Percentiles rank a stretch among this genome's conserved stretches.
Evolutionary conservation across 1,140 invertebrate genomes (phyloP).

Genomic region (Saccostrea echinata): DNA sequence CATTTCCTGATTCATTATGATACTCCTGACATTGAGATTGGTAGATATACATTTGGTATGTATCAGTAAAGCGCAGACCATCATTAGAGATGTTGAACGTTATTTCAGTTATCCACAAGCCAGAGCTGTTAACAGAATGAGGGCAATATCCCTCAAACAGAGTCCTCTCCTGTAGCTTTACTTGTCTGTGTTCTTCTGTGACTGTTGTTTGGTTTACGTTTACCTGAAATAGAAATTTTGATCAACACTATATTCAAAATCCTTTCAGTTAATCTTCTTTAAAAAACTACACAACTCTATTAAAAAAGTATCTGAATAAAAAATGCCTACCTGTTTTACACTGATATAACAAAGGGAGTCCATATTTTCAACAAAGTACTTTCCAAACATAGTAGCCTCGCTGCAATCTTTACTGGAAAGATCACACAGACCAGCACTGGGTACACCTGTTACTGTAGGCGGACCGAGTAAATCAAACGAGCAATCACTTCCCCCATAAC

Average conservation of each 20-base stretch:
- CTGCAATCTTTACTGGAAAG: neutral
- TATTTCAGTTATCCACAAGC: neutral
- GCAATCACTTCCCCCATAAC: neutral
- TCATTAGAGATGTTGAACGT: neutral
- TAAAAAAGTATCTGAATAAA: no score
- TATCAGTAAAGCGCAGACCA: neutral
- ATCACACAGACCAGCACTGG: neutral
- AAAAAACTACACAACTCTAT: no score
- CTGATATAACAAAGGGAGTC: neutral
- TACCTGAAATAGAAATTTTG: neutral
- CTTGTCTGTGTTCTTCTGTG: neutral
- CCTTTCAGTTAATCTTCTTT: no score
- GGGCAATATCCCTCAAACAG: neutral
- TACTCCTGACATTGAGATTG: neutral
- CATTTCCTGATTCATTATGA: neutral
- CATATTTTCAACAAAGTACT: neutral
- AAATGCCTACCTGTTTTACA: neutral
- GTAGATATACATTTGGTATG: neutral
- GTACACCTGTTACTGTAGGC: neutral
- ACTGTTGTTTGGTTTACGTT: neutral
- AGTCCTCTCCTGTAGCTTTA: neutral
- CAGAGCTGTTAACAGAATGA: neutral
- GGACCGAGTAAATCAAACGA: neutral
- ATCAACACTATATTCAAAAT: no score
- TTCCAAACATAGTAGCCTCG: neutral